Evolutionary conservation across 2,888 invertebrate species (phyloP), one percentile per base, ranked within the genome.

Genomic region (Hirudinaria manillensis): DNA sequence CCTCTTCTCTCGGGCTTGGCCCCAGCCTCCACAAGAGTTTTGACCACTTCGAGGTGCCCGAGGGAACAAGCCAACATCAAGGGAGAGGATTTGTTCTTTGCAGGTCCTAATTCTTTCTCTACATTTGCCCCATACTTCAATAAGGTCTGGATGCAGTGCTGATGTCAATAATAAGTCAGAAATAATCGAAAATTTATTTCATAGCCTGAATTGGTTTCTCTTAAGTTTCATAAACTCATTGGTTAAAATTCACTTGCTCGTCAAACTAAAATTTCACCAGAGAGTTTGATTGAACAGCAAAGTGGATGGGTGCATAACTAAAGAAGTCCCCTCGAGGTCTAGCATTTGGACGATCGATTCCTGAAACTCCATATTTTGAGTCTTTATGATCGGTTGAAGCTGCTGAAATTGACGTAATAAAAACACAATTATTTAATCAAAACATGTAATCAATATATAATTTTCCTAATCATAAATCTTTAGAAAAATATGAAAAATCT

Each of bases 31-130:
- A 87, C 82, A 19, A 88, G 81, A 51, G 83, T 79, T 75, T 85
- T 82, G 24, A 86, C 85, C 24, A 87, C 81, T 36, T 84, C 84
- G 45, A 87, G 81, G 77, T 86, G 82, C 0, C 87, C 87, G 68
- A 81, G 79, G 75, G 82, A 82, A 21, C 85, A 82, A 3, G 87
- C 87, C 51, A 87, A 78, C 87, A 87, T 87, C 27, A 87, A 80
- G 1, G 87, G 85, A 3, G 86, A 86, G 70, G 85, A 68, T 78
- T 85, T 86, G 78, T 85, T 84, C 76, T 82, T 83, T 29, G 82
- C 81, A 13, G 87, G 84, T 65, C 83, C 83, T 38, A 85, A 80
- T 19, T 81, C 81, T 78, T 83, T 83, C 77, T 86, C 85, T 0
- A 85, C 80, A 80, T 86, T 83, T 0, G 82, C 84, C 55, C 84